Evolutionary conservation across 2,888 invertebrate genomes (phyloP), one percentile per base, ranked within the genome.

Genomic region (Archips xylosteana): DNA sequence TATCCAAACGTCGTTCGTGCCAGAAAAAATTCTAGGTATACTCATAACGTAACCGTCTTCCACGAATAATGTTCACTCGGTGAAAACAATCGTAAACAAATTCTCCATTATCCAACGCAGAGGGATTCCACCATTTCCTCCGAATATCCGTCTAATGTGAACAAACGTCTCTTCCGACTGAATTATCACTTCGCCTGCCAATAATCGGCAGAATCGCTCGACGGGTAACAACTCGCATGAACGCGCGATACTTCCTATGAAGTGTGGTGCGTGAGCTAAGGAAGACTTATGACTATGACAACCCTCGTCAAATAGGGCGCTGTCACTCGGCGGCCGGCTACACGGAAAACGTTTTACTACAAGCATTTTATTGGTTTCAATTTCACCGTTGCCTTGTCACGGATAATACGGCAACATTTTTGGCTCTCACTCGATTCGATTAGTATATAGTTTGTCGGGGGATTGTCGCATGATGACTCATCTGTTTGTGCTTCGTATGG

Each of bases 251-350:
- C 36, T 61, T 68, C 45, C 62, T 67, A 68, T 68, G 67, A 67
- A 64, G 69, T 69, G 73, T 45, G 64, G 75, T 76, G 76, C 77
- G 76, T 76, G 54, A 47, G 77, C 78, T 76, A 83, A 85, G 85
- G 92, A 92, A 92, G 92, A 90, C 92, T 92, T 93, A 94, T 94
- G 94, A 94, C 90, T 93, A 94, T 94, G 94, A 94, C 91, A 89
- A 93, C 92, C 93, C 92, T 90, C 87, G 90, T 93, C 93, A 92
- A 82, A 77, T 80, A 82, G 83, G 67, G 73, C 57, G 57, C 80
- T 86, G 87, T 88, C 89, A 85, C 85, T 82, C 85, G 79, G 78
- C 81, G 78, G 78, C 79, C 75, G 63, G 75, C 76, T 85, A 91
- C 91, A 91, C 84, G 88, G 87, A 89, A 92, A 92, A 88, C 91